Evolutionary conservation across 1,140 invertebrate species (phyloP).

Genomic region (Drosophila cardini): DNA sequence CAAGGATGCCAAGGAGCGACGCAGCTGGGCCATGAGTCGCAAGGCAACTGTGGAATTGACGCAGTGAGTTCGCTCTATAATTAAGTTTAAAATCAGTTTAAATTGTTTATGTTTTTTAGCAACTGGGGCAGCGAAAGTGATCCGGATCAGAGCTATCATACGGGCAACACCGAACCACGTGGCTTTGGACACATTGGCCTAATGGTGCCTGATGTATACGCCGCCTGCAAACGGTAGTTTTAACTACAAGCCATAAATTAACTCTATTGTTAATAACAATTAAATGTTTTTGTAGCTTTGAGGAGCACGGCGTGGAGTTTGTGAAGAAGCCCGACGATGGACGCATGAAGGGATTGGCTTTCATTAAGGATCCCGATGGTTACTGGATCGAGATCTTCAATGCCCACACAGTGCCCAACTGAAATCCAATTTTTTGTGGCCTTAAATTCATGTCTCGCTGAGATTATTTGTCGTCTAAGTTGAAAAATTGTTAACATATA

Average conservation of each 20-base stretch:
- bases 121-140: conserved; percentile 97
- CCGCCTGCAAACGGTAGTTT: conserved; percentile 89
- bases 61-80: conserved; percentile 88
- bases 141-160: conserved; percentile 92
- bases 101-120: conserved; percentile 85
- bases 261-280: not conserved
- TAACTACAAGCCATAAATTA: not conserved
- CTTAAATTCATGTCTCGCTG: not conserved
- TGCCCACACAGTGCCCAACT: conserved; percentile 87
- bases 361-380: conserved; percentile 97
- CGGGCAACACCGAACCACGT: conserved; percentile 95
- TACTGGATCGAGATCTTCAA: conserved; percentile 98
- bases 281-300: conserved; percentile 87
- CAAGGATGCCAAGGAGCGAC: conserved; percentile 88
- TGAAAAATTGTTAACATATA: conserved; percentile 8
- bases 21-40: conserved; percentile 91
- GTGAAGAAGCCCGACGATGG: conserved; percentile 95
- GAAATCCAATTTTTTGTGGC: conserved; percentile 73
- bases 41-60: conserved; percentile 97
- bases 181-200: conserved; percentile 97
- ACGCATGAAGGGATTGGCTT: conserved; percentile 97
- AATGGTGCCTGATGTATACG: conserved; percentile 94
- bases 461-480: conserved; percentile 20
- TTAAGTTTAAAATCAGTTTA: not conserved
- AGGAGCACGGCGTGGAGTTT: conserved; percentile 94